These are phyloP conservation scores for Coracopsis vasa DNA, from an alignment of 2,113 vertebrate genomes.

Conservation along the genomic window DNA sequence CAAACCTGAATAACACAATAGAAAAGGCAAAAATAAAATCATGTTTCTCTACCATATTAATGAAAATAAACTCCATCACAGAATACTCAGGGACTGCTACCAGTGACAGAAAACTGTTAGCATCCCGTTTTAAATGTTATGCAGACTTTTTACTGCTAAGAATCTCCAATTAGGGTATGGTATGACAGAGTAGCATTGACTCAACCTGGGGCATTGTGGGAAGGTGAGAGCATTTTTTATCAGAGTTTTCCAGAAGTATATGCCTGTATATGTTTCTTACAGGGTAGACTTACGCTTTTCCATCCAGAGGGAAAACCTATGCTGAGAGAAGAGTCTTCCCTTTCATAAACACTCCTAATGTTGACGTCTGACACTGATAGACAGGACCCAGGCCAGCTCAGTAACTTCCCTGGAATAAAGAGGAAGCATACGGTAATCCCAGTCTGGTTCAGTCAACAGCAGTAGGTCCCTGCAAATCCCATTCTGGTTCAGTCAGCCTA, in stretches of 20 bases:
- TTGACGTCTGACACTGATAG: fast-evolving
- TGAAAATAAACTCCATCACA: neutral
- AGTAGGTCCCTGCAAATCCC: neutral
- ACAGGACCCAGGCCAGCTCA: neutral
- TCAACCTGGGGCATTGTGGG: neutral
- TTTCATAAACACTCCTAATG: neutral
- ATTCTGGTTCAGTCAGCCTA: neutral
- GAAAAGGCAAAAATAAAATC: neutral
- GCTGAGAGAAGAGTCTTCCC: neutral
- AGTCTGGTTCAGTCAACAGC: neutral
- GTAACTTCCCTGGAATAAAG: neutral
- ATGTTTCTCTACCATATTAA: neutral
- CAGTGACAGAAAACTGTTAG: neutral
- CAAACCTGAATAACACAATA: neutral
- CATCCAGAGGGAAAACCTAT: neutral
- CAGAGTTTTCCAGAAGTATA: neutral
- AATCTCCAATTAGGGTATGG: neutral
- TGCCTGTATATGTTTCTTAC: neutral
- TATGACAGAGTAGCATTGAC: neutral
- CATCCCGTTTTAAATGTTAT: neutral
- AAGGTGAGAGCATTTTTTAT: neutral
- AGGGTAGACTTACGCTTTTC: neutral
- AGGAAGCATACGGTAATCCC: neutral
- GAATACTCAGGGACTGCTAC: neutral
- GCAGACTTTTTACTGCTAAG: neutral